These are phyloP conservation scores for Periophthalmodon schlosseri DNA, from an alignment of 2,113 vertebrate species.

Conservation along the genomic window DNA sequence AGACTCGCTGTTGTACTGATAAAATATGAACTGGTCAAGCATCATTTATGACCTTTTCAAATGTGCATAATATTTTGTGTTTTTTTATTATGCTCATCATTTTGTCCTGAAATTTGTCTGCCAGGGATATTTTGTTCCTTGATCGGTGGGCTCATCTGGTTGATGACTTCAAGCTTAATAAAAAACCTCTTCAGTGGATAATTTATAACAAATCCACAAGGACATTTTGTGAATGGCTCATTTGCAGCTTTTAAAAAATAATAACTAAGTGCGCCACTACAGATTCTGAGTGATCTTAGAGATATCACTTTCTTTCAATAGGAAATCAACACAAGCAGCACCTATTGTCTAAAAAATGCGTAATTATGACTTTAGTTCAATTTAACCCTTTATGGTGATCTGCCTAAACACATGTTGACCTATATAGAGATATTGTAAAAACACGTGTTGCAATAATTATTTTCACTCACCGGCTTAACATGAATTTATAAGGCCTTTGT, in stretches of 20 bases:
- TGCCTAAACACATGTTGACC: neutral
- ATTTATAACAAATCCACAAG: neutral
- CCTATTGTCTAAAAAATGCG: neutral
- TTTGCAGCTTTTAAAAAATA: conserved; percentile 2
- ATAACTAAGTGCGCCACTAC: neutral
- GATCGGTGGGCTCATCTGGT: conserved; percentile 6
- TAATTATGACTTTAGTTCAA: neutral
- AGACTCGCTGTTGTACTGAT: conserved; percentile 19
- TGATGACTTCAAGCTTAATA: conserved; percentile 1
- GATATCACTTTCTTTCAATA: neutral
- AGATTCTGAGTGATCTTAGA: neutral
- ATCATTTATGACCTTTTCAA: neutral
- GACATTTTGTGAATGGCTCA: neutral
- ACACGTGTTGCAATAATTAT: too few species aligned
- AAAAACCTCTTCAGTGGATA: conserved; percentile 4
- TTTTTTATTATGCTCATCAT: conserved; percentile 19
- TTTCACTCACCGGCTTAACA: too few species aligned
- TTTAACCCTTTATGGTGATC: neutral
- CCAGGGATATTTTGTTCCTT: neutral
- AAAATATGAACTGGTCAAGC: conserved; percentile 29
- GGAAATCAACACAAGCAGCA: neutral
- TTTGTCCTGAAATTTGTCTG: neutral
- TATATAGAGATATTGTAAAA: neutral
- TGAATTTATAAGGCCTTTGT: too few species aligned
- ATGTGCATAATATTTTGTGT: conserved; percentile 5